Evolutionary conservation across 2,888 invertebrate species (phyloP), one percentile per base, ranked within the genome.

Genomic region (Formica aserva): DNA sequence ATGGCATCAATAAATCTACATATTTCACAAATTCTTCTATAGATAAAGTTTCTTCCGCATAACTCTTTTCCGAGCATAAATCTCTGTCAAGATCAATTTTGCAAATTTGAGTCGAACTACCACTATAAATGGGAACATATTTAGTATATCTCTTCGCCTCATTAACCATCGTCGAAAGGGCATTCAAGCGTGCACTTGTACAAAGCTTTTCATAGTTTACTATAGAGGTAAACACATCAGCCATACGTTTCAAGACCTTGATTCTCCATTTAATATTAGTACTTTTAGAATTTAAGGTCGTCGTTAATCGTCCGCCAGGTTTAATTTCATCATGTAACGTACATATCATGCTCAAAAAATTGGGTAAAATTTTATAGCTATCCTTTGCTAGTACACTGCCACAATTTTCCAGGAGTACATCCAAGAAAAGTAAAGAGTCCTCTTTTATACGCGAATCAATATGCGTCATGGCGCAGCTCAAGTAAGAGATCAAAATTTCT

Each of bases 381-480:
- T 97, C 96, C 77, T 95, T 95, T 0, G 97, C 96, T 2, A 98
- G 95, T 67, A 98, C 95, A 8, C 94, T 93, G 1, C 97, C 97
- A 77, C 96, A 96, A 90, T 97, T 96, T 60, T 96, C 95, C 18
- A 98, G 94, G n/a, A 98, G 95, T 62, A 97, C 95, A 92, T 98
- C 98, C 26, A 99, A 95, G 87, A 98, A 96, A 0, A 97, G 93
- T 0, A 99, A 95, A 0, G 98, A 97, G 94, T 98, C 98, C 93
- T 98, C 97, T 93, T 98, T 98, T 86, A 99, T 97, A 72, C 96
- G 95, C 15, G 96, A 96, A 93, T 97, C 96, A 84, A 99, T 97
- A 92, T 98, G 98, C 0, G 98, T 98, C 98, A 99, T 98, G 0
- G 98, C 97, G 95, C 98, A 98, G 76, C 97, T 96, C 67, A 98